Conservation (phyloP, 2,797 vertebrate species). For the Mus spretus region DNA sequence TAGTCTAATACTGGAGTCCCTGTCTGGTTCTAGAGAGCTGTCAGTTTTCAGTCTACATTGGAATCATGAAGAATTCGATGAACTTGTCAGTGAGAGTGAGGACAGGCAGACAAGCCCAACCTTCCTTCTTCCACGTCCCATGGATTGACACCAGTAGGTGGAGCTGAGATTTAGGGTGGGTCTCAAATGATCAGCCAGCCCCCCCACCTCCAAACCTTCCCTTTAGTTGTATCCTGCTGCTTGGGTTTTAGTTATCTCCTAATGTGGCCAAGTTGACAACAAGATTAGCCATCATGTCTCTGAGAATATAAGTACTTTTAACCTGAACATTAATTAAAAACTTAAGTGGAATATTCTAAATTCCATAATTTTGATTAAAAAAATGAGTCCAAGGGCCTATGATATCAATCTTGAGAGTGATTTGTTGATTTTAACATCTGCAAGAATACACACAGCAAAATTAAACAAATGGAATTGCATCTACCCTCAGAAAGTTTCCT, state of each 20-base stretch:
- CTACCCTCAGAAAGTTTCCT: neutral
- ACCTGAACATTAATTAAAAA: neutral
- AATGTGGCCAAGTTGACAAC: neutral
- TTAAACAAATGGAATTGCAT: neutral
- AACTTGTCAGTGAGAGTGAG: neutral
- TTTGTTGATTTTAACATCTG: neutral
- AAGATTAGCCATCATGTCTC: neutral
- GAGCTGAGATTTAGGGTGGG: neutral
- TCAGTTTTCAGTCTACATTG: neutral
- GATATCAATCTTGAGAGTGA: neutral
- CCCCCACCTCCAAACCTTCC: neutral
- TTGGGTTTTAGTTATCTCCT: neutral
- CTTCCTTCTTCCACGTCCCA: neutral
- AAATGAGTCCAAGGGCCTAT: neutral
- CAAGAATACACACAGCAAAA: neutral
- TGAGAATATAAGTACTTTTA: neutral
- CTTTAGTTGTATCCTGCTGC: neutral
- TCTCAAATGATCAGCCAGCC: neutral
- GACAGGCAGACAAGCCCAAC: no score
- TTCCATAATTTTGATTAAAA: neutral
- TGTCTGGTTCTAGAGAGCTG: neutral
- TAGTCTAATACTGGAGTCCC: neutral
- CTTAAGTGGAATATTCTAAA: neutral
- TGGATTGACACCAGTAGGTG: neutral
- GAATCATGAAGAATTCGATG: neutral